Conservation (phyloP, 2,797 vertebrate genomes). For the Brotula barbata region DNA sequence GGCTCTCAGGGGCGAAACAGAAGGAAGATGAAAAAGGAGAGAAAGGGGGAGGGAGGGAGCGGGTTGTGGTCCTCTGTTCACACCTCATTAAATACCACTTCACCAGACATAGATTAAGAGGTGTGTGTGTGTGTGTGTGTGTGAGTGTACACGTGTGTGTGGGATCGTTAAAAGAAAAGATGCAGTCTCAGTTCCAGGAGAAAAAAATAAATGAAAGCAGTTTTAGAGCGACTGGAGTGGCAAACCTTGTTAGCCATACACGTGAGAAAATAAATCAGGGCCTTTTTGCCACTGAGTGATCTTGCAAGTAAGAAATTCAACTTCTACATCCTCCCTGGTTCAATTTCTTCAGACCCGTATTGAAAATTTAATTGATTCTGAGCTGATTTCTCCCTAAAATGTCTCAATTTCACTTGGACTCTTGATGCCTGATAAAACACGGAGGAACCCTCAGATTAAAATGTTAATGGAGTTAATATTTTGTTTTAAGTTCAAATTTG, state of each 20-base stretch:
- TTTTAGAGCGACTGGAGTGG: conserved; percentile 44
- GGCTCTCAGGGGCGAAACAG: conserved; percentile 41
- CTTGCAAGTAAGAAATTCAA: not conserved
- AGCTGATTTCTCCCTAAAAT: no score
- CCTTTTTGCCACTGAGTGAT: not conserved
- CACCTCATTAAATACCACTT: conserved; percentile 78
- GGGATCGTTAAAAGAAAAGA: conserved; percentile 54
- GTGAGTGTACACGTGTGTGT: conserved; percentile 37
- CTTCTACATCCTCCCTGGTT: not conserved
- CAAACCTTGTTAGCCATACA: conserved; percentile 47
- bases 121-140: conserved; percentile 15
- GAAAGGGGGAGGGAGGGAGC: conserved; percentile 36
- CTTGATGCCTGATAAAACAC: no score
- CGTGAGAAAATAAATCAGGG: not conserved
- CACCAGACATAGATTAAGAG: conserved; percentile 69
- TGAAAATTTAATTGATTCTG: conserved; percentile 9
- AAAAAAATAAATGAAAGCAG: conserved; percentile 54
- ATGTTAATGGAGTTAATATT: no score
- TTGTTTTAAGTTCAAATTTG: no score
- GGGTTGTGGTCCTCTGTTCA: conserved; percentile 65
- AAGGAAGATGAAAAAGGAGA: conserved; percentile 52
- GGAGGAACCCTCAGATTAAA: no score
- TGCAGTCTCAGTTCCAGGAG: conserved; percentile 30
- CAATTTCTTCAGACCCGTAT: conserved; percentile 13
- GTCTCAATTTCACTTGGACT: no score